Base-by-base conservation (phyloP, 2,113 vertebrate genomes). In the Phodopus roborovskii region DNA sequence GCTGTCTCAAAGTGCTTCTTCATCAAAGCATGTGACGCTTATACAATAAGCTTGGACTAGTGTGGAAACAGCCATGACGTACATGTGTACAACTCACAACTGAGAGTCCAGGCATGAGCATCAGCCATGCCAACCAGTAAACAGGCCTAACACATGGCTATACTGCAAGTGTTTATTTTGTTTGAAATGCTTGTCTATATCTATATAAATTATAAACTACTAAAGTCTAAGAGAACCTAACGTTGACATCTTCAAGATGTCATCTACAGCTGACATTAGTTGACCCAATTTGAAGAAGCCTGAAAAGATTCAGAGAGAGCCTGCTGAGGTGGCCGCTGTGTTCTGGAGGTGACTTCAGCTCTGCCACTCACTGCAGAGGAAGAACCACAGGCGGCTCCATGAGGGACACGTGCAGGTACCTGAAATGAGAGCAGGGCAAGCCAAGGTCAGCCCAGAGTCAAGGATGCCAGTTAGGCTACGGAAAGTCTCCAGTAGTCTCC, bases 321-420 rank as follows among this genome's bases (percentile, higher is more conserved):
- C 90, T 97, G 92, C 78, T 90, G 97, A 91, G 16, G 48, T 5
- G 68, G 50, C 96, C 12, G 4, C 4, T 33, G 92, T 42, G 75
- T 83, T 96, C 96, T 64, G 88, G 93, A 60, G 87, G 71, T 50
- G 53, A 45, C 86, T 90, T 73, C 33, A 3, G 15, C 60, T 30
- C 88, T 28, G 90, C 82, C 48, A 16, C 93, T 98, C 98, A 98
- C 0, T 97, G 93, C 22, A 99, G 97, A 97, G 98, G 98, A 90
- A 99, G 98, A 90, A 98, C 53, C 24, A 88, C 94, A 62, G 99
- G 99, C 2, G 97, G 98, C 16, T 98, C 98, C 97, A 99, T 83
- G 77, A 99, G 98, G 75, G 99, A 99, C 66, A 98, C 98, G 0
- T 98, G 98, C 97, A 99, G 92, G 94, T 99, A 99, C 97, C 99